phyloP scores from a whole-genome alignment of 2,113 vertebrate species.

The Carassius gibelio region DNA sequence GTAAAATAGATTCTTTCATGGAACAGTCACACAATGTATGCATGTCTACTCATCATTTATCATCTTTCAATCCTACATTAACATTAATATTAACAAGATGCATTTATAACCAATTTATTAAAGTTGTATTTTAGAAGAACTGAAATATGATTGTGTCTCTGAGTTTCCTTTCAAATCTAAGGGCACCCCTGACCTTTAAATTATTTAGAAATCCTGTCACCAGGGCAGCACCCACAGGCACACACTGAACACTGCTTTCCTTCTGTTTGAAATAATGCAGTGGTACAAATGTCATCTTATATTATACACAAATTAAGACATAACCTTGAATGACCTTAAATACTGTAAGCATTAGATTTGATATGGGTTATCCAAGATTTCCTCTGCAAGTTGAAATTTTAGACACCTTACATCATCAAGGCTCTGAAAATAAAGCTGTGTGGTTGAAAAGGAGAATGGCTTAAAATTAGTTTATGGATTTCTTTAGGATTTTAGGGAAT shows the following conservation, averaged over 20 bases:
- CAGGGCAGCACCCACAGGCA: background rate
- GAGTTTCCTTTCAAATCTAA: background rate
- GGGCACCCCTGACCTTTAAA: background rate
- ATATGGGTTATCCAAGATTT: background rate
- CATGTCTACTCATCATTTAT: slow-evolving; percentile 16
- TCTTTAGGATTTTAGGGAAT: slow-evolving; percentile 36
- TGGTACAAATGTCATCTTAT: background rate
- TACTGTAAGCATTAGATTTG: background rate
- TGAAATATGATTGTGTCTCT: slow-evolving; percentile 21
- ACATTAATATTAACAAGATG: slow-evolving; percentile 32
- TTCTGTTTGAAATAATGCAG: background rate
- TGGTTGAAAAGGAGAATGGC: slow-evolving; percentile 21
- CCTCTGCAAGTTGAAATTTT: background rate
- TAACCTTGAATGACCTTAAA: slow-evolving; percentile 1
- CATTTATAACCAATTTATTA: slow-evolving; percentile 56
- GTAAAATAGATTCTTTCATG: slow-evolving; percentile 9
- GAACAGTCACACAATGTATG: slow-evolving; percentile 30
- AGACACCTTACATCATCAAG: background rate
- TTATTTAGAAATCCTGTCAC: background rate
- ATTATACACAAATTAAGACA: background rate
- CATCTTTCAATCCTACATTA: slow-evolving; percentile 22
- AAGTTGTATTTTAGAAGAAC: slow-evolving; percentile 59
- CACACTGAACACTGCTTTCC: background rate
- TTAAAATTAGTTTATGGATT: slow-evolving; percentile 44
- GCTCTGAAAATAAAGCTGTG: slow-evolving; percentile 21